Evolutionary conservation across 1,140 invertebrate species (phyloP).

Genomic region (Scaptodrosophila lebanonensis): DNA sequence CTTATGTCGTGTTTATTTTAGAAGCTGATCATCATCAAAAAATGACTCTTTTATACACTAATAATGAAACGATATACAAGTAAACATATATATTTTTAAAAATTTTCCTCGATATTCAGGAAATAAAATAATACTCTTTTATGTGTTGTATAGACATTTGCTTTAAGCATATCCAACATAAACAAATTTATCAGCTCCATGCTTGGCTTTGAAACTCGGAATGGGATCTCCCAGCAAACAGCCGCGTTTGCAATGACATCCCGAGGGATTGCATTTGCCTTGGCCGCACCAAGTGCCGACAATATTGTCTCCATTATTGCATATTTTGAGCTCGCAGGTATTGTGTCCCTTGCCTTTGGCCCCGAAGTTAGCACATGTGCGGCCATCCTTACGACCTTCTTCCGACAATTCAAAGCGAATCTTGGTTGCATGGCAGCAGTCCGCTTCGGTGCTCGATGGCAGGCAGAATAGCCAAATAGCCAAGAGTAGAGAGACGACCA

Average conservation of each 20-base stretch:
- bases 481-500: slow-evolving; percentile 1
- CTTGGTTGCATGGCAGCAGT: slow-evolving; percentile 27
- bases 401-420: slow-evolving; percentile 21
- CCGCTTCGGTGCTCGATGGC: not conserved
- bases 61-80: too few relatives aligned
- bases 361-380: slow-evolving; percentile 22
- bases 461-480: slow-evolving; percentile 12
- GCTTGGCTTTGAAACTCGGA: slow-evolving; percentile 22
- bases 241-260: slow-evolving; percentile 26
- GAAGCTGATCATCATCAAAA: too few relatives aligned
- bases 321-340: slow-evolving; percentile 29
- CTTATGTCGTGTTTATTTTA: too few relatives aligned
- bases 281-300: slow-evolving; percentile 28
- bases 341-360: slow-evolving; percentile 17
- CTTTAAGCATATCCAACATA: slow-evolving; percentile 25
- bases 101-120: too few relatives aligned
- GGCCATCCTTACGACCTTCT: not conserved
- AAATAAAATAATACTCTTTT: too few relatives aligned
- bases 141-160: too few relatives aligned
- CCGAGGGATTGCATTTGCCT: slow-evolving; percentile 27
- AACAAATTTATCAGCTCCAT: slow-evolving; percentile 27
- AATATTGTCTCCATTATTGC: slow-evolving; percentile 24
- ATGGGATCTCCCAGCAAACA: slow-evolving; percentile 24
- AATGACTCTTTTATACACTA: too few relatives aligned
- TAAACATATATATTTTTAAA: too few relatives aligned